These are phyloP conservation scores for Melipona quadrifasciata DNA, from an alignment of 1,140 invertebrate species.

Conservation along the genomic window DNA sequence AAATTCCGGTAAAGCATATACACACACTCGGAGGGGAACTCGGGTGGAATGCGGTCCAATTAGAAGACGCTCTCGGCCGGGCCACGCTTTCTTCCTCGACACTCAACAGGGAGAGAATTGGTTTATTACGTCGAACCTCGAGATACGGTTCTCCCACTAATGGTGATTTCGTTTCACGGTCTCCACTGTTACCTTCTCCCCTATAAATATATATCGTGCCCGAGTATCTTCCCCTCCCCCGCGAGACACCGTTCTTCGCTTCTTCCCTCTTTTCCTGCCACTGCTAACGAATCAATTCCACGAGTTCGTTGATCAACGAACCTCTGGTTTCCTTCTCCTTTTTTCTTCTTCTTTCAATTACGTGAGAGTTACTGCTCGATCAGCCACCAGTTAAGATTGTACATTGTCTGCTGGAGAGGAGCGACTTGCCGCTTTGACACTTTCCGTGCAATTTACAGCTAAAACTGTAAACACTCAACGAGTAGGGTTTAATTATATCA, in stretches of 20 bases:
- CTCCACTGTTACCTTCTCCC: background rate
- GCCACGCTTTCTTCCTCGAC: slow-evolving; percentile 54
- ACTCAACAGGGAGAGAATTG: slow-evolving; percentile 61
- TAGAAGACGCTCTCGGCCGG: slow-evolving; percentile 68
- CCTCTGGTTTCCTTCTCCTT: slow-evolving; percentile 54
- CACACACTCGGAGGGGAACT: slow-evolving; percentile 34
- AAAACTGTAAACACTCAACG: too few relatives aligned
- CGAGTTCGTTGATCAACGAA: slow-evolving; percentile 71
- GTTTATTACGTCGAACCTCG: slow-evolving; percentile 70
- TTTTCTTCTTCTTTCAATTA: slow-evolving; percentile 68
- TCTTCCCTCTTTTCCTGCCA: slow-evolving; percentile 15
- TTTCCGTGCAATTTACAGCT: background rate
- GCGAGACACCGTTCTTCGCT: too few relatives aligned
- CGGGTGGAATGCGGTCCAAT: slow-evolving; percentile 78
- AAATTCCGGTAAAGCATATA: slow-evolving; percentile 76
- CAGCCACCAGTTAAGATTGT: slow-evolving; percentile 49
- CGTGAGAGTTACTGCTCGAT: slow-evolving; percentile 75
- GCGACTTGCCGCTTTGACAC: too few relatives aligned
- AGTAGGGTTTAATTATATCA: too few relatives aligned
- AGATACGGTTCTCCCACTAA: slow-evolving; percentile 67
- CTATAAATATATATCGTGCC: slow-evolving; percentile 4
- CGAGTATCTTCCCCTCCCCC: slow-evolving; percentile 20
- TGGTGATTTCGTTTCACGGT: slow-evolving; percentile 54
- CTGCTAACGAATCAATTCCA: slow-evolving; percentile 77
- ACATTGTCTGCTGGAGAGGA: background rate